phyloP scores from a whole-genome alignment of 2,888 invertebrate genomes.

The Mechanitis mazaeus region DNA sequence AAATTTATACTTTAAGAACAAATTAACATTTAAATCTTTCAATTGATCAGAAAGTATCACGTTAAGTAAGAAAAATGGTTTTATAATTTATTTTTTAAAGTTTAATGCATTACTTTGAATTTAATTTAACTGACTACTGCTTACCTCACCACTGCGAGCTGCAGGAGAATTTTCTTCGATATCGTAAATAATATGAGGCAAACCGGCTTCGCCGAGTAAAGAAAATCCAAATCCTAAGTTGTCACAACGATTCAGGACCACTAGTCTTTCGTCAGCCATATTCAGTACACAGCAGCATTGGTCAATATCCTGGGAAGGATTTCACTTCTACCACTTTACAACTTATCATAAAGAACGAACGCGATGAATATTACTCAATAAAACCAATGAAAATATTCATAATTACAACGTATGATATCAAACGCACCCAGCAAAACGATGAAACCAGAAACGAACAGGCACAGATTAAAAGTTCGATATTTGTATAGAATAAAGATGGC shows the following conservation, averaged over 20 bases:
- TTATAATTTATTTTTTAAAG: too few relatives aligned
- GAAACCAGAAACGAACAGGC: constrained; percentile 39
- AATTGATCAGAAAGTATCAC: too few relatives aligned
- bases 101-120: neutral
- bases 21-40: too few relatives aligned
- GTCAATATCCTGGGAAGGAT: constrained; percentile 59
- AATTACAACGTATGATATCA: constrained; percentile 61
- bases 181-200: constrained; percentile 95
- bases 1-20: too few relatives aligned
- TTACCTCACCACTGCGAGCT: constrained; percentile 91
- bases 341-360: constrained; percentile 47
- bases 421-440: constrained; percentile 71
- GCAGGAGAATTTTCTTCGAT: constrained; percentile 96
- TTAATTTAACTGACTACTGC: constrained; percentile 33
- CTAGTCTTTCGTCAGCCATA: constrained; percentile 94
- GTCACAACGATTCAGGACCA: constrained; percentile 91
- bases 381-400: constrained; percentile 55
- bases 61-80: too few relatives aligned
- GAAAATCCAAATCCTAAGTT: constrained; percentile 94
- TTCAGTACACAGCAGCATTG: constrained; percentile 74
- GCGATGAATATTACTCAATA: constrained; percentile 43
- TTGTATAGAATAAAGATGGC: neutral
- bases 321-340: constrained; percentile 54
- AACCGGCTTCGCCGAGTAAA: constrained; percentile 91
- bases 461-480: constrained; percentile 33